Base-by-base conservation (phyloP, 2,113 vertebrate genomes). In the Myotis brandtii region DNA sequence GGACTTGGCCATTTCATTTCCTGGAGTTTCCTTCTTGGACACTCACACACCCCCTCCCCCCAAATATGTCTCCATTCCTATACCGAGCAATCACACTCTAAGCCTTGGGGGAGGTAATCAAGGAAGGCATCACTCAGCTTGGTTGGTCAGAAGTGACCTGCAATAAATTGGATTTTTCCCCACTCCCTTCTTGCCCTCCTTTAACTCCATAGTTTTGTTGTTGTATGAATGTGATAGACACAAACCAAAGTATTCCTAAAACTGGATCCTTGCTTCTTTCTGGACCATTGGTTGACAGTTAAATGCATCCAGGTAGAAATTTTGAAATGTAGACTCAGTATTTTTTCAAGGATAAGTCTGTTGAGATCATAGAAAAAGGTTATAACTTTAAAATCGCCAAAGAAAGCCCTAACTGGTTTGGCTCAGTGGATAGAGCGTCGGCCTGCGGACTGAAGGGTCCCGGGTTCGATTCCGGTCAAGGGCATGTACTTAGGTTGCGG, bases 41-140 rank as follows among this genome's bases (percentile, higher is more conserved):
- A 25, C 6, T 73, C 18, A 16, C 2, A 50, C 1, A 43, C 0
- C 5, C 9, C 32, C 10, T 1, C 18, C 0, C 5, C 1, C 14
- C 18, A 50, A 21, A 14, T 46, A 2, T 86, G 4, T 12, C 10
- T 34, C 12, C 40, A 2, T 56, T 93, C 25, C 46, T 81, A 76
- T 14, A 23, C 1, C 67, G 3, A 32, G 2, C 10, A 50, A 25
- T 83, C 21, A 54, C 6, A 64, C 9, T 46, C 48, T 80, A 25
- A 46, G 46, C 85, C 25, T 67, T 8, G 14, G 1, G 1, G 1
- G 3, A 76, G 21, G 73, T 46, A 5, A n/a, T 56, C 21, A 30
- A 5, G 7, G 64, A 88, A 40, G 7, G 21, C 72, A 46, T 40
- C 13, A 17, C 4, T 81, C 13, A 81, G 12, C 11, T 66, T 89